These are phyloP conservation scores for Spodoptera litura DNA, from an alignment of 1,140 invertebrate species.

Conservation along the genomic window DNA sequence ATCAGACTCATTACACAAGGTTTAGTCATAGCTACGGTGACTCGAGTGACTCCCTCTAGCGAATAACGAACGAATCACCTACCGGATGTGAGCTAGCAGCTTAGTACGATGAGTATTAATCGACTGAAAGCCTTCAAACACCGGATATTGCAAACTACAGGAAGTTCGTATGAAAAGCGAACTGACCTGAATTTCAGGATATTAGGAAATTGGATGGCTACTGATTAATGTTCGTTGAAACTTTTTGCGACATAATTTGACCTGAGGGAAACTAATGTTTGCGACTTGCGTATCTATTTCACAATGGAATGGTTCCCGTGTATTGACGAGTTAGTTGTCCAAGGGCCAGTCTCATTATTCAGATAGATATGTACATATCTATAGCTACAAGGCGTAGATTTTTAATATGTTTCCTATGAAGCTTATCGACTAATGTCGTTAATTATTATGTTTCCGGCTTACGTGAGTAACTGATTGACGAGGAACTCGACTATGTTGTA, in stretches of 20 bases:
- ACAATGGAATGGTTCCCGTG: neutral
- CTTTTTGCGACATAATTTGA: conserved; percentile 18
- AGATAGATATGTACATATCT: no score
- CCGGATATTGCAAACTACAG: conserved; percentile 71
- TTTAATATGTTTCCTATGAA: no score
- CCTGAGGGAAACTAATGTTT: neutral
- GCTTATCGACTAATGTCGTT: no score
- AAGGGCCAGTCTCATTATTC: no score
- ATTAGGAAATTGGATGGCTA: conserved; percentile 58
- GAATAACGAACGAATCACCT: conserved; percentile 12
- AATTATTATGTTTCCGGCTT: no score
- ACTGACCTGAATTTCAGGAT: conserved; percentile 51
- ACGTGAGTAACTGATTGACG: no score
- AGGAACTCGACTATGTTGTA: no score
- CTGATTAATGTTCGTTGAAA: conserved; percentile 18
- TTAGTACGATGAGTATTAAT: conserved; percentile 60
- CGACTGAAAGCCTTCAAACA: conserved; percentile 67
- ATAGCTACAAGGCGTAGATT: no score
- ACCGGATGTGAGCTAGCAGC: conserved; percentile 49
- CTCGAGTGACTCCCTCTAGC: neutral
- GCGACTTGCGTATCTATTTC: neutral
- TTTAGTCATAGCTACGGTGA: conserved; percentile 26
- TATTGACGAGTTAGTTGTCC: no score
- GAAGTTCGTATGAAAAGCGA: conserved; percentile 55
- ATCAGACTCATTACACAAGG: neutral